Evolutionary conservation across 1,140 invertebrate species (phyloP), one percentile per base, ranked within the genome.

Genomic region (Alviniconcha marisindica): DNA sequence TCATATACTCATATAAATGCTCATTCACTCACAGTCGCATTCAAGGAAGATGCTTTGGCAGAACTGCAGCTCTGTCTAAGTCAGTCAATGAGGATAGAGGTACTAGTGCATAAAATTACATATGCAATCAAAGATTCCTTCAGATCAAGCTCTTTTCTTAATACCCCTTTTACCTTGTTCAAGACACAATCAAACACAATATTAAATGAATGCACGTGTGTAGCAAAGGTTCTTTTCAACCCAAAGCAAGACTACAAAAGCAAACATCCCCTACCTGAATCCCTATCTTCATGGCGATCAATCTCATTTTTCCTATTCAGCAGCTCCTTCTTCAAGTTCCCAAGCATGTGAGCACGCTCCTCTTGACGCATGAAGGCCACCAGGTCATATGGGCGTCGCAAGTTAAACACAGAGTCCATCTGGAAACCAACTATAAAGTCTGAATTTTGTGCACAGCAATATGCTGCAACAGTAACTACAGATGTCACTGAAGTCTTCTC

Each of bases 351-450:
- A 88, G 95, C 95, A 38, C 96, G 91, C 77, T 95, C 95, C 89
- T 97, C 97, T 94, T 98, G 97, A 44, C 97, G 96, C 88, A 97
- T 92, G 91, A 98, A 95, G 0, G 95, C 95, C 69, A 97, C 92
- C 38, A 98, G 93, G 92, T 98, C 96, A 91, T 97, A 95, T 0
- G 96, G 96, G 78, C 95, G 93, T 54, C 95, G 94, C 92, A 97
- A 94, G 92, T 96, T 95, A 93, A 96, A 97, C 1, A 96, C 95
- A 7, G 96, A 96, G 89, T 97, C 94, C 87, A 93, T 89, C 94
- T 95, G 88, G 60, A 92, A 90, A 84, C n/a, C 36, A 28, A 42
- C 31, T n/a, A 60, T 7, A n/a, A n/a, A 60, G 28, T 60, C 56
- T 7, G 10, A 60, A 12, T 74, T 5, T 15, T 36, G 5, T 38